A percentile compares a stretch with the other conserved stretches of the same genome.
phyloP scores from a whole-genome alignment of 2,888 invertebrate species.

The Agrilus biguttatus region DNA sequence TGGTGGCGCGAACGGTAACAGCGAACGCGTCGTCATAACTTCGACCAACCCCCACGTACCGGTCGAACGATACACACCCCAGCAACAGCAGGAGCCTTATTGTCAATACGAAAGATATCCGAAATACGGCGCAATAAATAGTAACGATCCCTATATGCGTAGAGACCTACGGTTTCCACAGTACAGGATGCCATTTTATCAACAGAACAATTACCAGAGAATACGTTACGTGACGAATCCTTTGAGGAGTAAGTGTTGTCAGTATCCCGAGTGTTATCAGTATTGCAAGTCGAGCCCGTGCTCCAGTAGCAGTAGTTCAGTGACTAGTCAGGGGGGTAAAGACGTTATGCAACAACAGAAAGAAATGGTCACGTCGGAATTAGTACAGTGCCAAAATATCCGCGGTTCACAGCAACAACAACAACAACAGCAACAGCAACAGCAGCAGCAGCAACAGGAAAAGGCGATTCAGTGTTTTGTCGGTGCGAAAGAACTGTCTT shows the following conservation, averaged over 20 bases:
- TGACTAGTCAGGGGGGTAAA: constrained; percentile 30
- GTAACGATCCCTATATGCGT: constrained; percentile 42
- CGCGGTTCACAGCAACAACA: constrained; percentile 17
- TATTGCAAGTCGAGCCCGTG: constrained; percentile 33
- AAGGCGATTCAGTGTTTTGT: constrained; percentile 28
- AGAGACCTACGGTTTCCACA: constrained; percentile 43
- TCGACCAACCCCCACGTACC: constrained; percentile 57
- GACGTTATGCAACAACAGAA: constrained; percentile 12
- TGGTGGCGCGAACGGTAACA: constrained; percentile 10
- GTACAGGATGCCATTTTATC: constrained; percentile 32
- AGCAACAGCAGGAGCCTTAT: constrained; percentile 42
- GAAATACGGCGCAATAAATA: constrained; percentile 20
- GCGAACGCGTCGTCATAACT: constrained; percentile 32
- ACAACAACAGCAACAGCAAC: constrained; percentile 30
- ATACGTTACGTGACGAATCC: constrained; percentile 25
- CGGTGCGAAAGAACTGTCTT: constrained; percentile 14
- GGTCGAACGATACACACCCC: constrained; percentile 56
- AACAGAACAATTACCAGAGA: constrained; percentile 29
- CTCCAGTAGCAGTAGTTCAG: constrained; percentile 36
- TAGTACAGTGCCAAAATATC: constrained; percentile 1
- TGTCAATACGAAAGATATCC: constrained; percentile 32
- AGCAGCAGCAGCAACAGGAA: constrained; percentile 26
- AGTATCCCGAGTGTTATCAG: constrained; percentile 26
- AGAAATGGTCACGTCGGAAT: constrained; percentile 10
- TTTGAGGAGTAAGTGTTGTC: constrained; percentile 27